phyloP scores from a whole-genome alignment of 2,113 vertebrate species.

The Eurystomus gularis region DNA sequence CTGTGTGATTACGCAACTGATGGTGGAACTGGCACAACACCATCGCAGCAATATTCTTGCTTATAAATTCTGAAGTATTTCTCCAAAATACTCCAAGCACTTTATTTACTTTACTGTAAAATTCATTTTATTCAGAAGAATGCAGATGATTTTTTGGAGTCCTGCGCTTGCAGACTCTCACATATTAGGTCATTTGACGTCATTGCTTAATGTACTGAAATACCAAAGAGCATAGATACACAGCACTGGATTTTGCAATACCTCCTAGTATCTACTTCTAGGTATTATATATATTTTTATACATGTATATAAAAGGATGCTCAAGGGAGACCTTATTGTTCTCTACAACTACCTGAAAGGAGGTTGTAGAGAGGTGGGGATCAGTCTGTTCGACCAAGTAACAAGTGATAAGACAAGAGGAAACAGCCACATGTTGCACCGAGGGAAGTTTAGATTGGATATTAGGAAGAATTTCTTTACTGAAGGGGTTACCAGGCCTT shows the following conservation, averaged over 20 bases:
- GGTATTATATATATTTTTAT: no score
- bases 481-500: no score
- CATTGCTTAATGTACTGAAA: not conserved
- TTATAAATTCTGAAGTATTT: constrained; percentile 12
- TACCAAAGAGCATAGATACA: not conserved
- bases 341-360: no score
- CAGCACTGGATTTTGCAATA: not conserved
- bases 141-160: not conserved
- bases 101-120: not conserved
- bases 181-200: not conserved
- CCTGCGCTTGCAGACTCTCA: not conserved
- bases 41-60: not conserved
- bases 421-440: no score
- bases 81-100: not conserved
- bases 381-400: no score
- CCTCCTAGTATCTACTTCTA: not conserved
- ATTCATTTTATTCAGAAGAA: not conserved
- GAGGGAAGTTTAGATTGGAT: no score
- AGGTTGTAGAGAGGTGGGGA: no score
- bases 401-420: no score
- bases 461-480: no score
- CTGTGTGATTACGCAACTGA: not conserved
- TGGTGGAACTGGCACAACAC: no score
- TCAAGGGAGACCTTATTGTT: no score
- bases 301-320: no score